Evolutionary conservation across 2,797 vertebrate species (phyloP), one percentile per base, ranked within the genome.

Genomic region (Chloroceryle inda): DNA sequence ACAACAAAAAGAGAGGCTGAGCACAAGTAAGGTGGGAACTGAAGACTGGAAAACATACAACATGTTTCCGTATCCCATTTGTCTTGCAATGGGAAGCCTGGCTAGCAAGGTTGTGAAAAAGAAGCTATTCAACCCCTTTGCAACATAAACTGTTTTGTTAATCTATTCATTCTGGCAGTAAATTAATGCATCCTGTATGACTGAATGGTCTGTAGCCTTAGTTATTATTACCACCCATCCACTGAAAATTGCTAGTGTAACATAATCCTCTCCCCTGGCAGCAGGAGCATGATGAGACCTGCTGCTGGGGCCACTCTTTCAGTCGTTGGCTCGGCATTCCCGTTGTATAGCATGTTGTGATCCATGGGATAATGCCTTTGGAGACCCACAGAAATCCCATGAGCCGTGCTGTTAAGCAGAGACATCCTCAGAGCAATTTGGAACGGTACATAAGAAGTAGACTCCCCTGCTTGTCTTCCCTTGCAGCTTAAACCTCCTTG

Each of bases 181-280:
- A 91, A 89, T 88, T 77, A 91, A 92, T 61, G 95, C 42, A 71
- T 40, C 59, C 95, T 74, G 35, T 76, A 64, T 63, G 64, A 88
- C 72, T 80, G 64, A 67, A 80, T 61, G 47, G 75, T 67, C 42
- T 76, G 33, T 38, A 63, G 35, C n/a, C 38, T 75, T 62, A 45
- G 38, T 82, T 84, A 64, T 77, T 83, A 87, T 45, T 76, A 82
- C 68, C 5, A 2, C 29, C 50, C 68, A 83, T 74, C 55, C 81
- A 59, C 42, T 67, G 85, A 80, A 94, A 74, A 85, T 56, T 71
- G 64, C 42, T 73, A 52, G 33, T 76, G 77, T 66, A 92, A 95
- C n/a, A 47, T 18, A 93, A 94, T 92, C 66, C 80, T 87, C 74
- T 64, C 29, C 80, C 49, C 42, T 50, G 44, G 74, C 80, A 78